Percentiles rank a stretch among this genome's conserved stretches.
These are phyloP conservation scores for Aplysia californica DNA, from an alignment of 1,140 invertebrate species.

Conservation along the genomic window DNA sequence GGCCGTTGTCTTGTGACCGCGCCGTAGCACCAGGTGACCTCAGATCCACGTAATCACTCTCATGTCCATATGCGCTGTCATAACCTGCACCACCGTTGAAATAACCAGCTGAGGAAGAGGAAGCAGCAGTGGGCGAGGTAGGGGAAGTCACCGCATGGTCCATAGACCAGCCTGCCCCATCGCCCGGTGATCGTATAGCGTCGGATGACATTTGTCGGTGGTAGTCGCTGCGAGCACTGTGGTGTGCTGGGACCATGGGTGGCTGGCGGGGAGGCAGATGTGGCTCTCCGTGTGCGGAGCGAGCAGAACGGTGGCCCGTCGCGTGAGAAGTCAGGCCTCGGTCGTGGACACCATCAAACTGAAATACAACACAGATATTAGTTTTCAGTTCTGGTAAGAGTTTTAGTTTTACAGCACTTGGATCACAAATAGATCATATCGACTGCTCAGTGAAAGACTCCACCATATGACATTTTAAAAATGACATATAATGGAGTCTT, in stretches of 20 bases:
- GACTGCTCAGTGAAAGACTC: neutral
- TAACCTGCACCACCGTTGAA: no score
- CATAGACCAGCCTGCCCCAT: neutral
- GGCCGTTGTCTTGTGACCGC: no score
- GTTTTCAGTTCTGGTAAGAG: neutral
- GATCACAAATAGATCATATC: neutral
- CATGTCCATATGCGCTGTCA: no score
- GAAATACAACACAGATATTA: neutral
- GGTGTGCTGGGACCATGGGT: neutral
- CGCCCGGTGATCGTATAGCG: neutral
- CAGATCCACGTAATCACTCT: no score
- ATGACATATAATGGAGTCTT: neutral
- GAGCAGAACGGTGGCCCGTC: neutral
- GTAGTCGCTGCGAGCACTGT: neutral
- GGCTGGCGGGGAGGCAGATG: neutral
- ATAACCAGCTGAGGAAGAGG: no score
- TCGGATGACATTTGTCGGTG: neutral
- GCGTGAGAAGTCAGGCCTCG: neutral
- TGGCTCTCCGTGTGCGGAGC: neutral
- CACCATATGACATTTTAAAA: neutral
- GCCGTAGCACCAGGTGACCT: no score
- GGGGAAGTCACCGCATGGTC: neutral
- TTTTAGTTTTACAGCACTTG: neutral
- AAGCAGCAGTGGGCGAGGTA: no score
- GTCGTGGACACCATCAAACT: constrained; percentile 18